Conservation (phyloP, 2,888 invertebrate species). For the Oscheius sp. region DNA sequence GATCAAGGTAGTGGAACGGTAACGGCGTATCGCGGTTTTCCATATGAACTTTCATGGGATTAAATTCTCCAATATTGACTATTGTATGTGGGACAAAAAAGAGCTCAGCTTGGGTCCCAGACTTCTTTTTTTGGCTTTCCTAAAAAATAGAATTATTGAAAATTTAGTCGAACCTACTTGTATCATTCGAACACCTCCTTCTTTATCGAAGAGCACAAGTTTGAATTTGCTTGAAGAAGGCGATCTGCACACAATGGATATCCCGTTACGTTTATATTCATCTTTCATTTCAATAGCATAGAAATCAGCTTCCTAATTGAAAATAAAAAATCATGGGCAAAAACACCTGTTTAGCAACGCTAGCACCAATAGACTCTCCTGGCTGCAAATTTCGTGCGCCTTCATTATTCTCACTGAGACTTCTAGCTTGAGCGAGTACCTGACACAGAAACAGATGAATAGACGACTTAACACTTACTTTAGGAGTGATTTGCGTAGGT, state of each 20-base stretch:
- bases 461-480: constrained; percentile 41
- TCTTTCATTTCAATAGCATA: constrained; percentile 64
- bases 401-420: constrained; percentile 58
- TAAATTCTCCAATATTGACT: constrained; percentile 70
- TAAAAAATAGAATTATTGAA: constrained; percentile 33
- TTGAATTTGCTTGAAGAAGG: constrained; percentile 72
- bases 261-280: constrained; percentile 62
- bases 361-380: constrained; percentile 57
- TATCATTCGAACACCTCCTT: constrained; percentile 72
- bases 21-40: constrained; percentile 72
- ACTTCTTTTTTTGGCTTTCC: constrained; percentile 69
- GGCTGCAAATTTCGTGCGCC: constrained; percentile 55
- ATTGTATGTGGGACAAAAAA: constrained; percentile 73
- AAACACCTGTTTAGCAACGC: constrained; percentile 65
- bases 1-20: constrained; percentile 70
- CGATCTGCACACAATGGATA: constrained; percentile 69
- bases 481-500: constrained; percentile 73
- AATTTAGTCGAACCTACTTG: constrained; percentile 42
- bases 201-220: constrained; percentile 72
- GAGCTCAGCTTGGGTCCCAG: constrained; percentile 71
- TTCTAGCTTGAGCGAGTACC: constrained; percentile 64
- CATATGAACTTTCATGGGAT: constrained; percentile 70
- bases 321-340: background rate
- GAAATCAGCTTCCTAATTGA: constrained; percentile 70
- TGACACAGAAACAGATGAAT: background rate